phyloP scores from a whole-genome alignment of 2,797 vertebrate species.

The Dryobates pubescens region DNA sequence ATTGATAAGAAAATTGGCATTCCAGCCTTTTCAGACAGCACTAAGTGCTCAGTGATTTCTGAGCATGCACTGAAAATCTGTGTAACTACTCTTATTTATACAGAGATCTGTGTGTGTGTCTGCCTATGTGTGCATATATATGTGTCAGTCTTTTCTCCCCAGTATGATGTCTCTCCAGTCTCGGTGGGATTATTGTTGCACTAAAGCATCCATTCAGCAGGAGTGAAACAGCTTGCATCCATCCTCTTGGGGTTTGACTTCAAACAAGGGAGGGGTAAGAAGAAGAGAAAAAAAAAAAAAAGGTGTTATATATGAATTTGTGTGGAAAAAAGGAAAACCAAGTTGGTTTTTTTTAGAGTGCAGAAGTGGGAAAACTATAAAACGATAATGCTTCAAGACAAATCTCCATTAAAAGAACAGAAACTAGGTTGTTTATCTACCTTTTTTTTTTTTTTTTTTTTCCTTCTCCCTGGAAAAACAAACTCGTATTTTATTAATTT shows the following conservation, averaged over 20 bases:
- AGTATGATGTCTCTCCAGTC: background rate
- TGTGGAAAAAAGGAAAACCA: background rate
- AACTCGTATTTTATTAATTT: background rate
- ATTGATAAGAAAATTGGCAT: constrained; percentile 39
- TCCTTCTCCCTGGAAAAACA: background rate
- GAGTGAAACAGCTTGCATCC: background rate
- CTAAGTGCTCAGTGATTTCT: background rate
- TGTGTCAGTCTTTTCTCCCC: background rate
- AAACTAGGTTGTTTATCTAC: background rate
- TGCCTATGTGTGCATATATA: accelerated
- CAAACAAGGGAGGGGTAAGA: background rate
- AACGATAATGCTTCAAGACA: background rate
- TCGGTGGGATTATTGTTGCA: background rate
- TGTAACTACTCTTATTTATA: background rate
- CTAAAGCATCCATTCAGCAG: background rate
- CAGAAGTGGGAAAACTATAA: background rate
- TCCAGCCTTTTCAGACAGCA: background rate
- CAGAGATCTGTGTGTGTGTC: accelerated
- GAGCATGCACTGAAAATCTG: background rate
- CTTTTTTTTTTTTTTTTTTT: background rate
- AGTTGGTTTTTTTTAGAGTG: background rate
- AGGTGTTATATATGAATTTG: background rate
- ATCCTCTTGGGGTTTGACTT: background rate
- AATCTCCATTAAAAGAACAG: background rate
- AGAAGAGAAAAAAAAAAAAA: background rate